A percentile compares a stretch with the other conserved stretches of the same genome.
These are phyloP conservation scores for Chrysolophus pictus DNA, from an alignment of 2,797 vertebrate species.

Conservation along the genomic window DNA sequence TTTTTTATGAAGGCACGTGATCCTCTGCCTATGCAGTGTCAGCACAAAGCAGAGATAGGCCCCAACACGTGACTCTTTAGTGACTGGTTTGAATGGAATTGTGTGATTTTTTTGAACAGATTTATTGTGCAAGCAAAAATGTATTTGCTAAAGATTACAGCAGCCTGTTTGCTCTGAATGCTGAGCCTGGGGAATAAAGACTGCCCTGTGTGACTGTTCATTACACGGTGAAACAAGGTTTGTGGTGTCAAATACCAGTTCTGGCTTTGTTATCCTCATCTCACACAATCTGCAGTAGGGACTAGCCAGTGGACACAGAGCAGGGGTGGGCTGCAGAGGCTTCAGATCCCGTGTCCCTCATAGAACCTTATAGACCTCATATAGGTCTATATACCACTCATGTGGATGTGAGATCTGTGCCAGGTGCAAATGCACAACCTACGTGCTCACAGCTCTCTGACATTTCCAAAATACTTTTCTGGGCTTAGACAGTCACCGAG, in stretches of 20 bases:
- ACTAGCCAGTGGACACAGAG: background rate
- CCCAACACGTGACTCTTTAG: slow-evolving; percentile 36
- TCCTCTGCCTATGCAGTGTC: slow-evolving; percentile 13
- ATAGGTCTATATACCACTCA: background rate
- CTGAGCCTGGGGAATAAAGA: slow-evolving; percentile 25
- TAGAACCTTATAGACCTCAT: too few species aligned
- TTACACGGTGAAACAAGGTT: background rate
- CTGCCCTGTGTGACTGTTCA: slow-evolving; percentile 13
- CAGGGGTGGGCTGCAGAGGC: background rate
- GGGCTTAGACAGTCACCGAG: rapidly evolving
- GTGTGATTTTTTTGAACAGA: slow-evolving; percentile 58
- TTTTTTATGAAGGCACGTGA: slow-evolving; percentile 34
- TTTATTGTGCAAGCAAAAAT: slow-evolving; percentile 61
- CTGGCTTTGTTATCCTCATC: background rate
- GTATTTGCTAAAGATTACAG: slow-evolving; percentile 60
- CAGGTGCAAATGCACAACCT: background rate
- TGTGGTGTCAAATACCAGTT: slow-evolving; percentile 13
- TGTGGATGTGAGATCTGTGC: background rate
- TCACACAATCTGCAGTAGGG: too few species aligned
- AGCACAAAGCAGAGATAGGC: slow-evolving; percentile 56
- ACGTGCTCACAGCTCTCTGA: background rate
- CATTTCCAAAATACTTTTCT: background rate
- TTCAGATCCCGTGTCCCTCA: background rate
- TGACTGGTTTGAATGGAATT: slow-evolving; percentile 49
- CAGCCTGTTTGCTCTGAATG: slow-evolving; percentile 12